These are phyloP conservation scores for Acanthisitta chloris DNA, from an alignment of 2,113 vertebrate genomes.

Conservation along the genomic window DNA sequence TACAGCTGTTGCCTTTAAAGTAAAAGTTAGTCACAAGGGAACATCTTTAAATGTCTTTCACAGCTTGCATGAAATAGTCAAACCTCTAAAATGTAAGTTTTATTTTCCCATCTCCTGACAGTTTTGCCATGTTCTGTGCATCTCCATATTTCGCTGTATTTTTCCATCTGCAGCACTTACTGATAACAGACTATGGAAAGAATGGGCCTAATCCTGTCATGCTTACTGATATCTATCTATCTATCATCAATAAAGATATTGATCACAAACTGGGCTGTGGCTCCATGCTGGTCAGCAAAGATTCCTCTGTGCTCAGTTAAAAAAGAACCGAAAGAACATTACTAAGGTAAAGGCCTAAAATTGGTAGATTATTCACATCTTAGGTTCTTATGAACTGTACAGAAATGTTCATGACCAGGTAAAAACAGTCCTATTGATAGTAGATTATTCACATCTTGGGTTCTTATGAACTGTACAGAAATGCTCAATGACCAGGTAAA, in stretches of 20 bases:
- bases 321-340: not conserved
- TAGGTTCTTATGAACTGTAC: not conserved
- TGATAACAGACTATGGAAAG: not conserved
- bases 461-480: not conserved
- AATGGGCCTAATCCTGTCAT: not conserved
- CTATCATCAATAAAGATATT: not conserved
- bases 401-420: not conserved
- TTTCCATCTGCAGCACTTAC: not conserved
- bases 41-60: conserved; percentile 21
- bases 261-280: not conserved
- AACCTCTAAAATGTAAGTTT: conserved; percentile 3
- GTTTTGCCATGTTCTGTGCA: not conserved
- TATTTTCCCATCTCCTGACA: not conserved
- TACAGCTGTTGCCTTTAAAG: conserved; percentile 34
- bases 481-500: not conserved
- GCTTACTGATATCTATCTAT: not conserved
- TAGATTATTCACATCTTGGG: not conserved
- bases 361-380: not conserved
- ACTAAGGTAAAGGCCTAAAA: not conserved
- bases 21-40: conserved; percentile 21
- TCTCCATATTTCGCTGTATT: not conserved
- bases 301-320: not conserved
- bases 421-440: not conserved
- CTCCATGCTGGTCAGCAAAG: not conserved
- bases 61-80: conserved; percentile 30